Evolutionary conservation across 2,888 invertebrate genomes (phyloP).

Genomic region (Ectropis crepuscularia): DNA sequence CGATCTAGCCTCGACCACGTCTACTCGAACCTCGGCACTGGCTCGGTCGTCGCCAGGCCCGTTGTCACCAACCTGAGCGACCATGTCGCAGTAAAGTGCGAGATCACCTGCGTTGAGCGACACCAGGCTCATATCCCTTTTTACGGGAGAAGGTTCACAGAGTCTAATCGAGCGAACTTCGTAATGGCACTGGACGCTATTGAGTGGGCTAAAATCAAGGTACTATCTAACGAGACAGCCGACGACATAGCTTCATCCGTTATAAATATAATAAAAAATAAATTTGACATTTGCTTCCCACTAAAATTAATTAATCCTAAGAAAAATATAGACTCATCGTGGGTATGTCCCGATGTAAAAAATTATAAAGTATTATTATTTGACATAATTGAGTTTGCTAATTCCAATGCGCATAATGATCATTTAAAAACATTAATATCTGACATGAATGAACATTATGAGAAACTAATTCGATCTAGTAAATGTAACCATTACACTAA

Average conservation of each 20-base stretch:
- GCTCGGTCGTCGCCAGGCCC: too few species aligned
- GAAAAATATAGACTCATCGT: constrained; percentile 1
- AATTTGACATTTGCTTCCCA: constrained; percentile 14
- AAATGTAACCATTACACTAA: not conserved
- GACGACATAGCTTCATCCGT: not conserved
- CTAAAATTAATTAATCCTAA: not conserved
- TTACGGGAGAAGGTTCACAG: not conserved
- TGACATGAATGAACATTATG: constrained; percentile 9
- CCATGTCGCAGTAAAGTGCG: too few species aligned
- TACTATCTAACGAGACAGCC: not conserved
- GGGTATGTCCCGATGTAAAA: too few species aligned
- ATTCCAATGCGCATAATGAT: too few species aligned
- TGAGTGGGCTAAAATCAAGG: constrained; percentile 6
- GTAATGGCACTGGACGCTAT: constrained; percentile 6
- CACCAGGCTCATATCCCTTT: not conserved
- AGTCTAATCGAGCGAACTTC: constrained; percentile 1
- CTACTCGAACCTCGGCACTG: constrained; percentile 15
- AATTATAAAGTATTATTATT: too few species aligned
- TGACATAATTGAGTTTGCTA: too few species aligned
- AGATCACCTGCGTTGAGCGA: too few species aligned
- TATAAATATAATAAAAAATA: too few species aligned
- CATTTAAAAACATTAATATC: not conserved
- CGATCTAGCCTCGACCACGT: constrained; percentile 17
- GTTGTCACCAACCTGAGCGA: too few species aligned
- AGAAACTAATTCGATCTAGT: not conserved